Percentiles rank a stretch among this genome's conserved stretches.
These are phyloP conservation scores for Cranoglanis bouderius DNA, from an alignment of 2,113 vertebrate genomes.

Conservation along the genomic window DNA sequence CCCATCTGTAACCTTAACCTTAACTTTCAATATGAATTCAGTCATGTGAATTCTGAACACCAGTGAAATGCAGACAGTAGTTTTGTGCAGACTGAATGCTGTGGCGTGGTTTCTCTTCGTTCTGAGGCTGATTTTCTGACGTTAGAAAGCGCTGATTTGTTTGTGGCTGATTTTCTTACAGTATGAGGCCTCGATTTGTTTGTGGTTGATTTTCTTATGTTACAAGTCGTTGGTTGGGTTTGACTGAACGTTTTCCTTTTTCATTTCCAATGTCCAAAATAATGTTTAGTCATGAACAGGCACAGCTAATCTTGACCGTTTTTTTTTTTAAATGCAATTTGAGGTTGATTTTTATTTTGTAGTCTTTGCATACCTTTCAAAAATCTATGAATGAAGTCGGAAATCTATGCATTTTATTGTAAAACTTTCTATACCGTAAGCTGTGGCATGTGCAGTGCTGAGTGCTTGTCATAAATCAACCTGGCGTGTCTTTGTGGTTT, in stretches of 20 bases:
- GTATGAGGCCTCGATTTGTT: background rate
- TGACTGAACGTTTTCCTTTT: background rate
- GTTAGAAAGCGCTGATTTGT: background rate
- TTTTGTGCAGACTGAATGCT: background rate
- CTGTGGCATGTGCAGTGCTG: background rate
- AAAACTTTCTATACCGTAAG: background rate
- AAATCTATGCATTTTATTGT: background rate
- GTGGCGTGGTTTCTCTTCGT: background rate
- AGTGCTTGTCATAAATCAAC: background rate
- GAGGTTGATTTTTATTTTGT: background rate
- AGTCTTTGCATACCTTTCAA: background rate
- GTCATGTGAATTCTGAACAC: background rate
- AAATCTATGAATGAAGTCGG: background rate
- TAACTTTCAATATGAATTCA: background rate
- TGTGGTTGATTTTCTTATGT: background rate
- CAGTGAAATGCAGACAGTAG: background rate
- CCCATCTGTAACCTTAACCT: background rate
- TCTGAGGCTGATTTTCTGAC: background rate
- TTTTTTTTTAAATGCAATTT: background rate
- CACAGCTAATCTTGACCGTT: background rate
- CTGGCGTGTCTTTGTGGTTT: background rate
- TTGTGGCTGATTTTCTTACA: constrained; percentile 1
- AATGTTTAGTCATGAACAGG: background rate
- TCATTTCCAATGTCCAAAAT: background rate
- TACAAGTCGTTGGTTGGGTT: background rate